These are phyloP conservation scores for Megaceryle alcyon DNA, from an alignment of 2,797 vertebrate genomes.

Conservation along the genomic window DNA sequence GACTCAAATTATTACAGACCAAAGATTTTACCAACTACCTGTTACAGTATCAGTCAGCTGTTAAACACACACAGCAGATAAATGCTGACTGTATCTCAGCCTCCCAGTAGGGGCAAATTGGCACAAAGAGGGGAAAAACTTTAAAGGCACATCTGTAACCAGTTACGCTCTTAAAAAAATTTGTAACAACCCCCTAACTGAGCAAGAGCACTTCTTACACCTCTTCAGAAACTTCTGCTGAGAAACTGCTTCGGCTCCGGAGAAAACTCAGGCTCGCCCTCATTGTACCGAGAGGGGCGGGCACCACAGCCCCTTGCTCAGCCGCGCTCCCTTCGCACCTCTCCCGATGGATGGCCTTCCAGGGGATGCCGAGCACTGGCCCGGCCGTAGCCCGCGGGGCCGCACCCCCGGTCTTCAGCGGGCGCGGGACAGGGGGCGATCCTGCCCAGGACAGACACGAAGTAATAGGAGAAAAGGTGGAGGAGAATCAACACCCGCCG, in stretches of 20 bases:
- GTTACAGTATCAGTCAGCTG: rapidly evolving
- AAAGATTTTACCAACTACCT: not conserved
- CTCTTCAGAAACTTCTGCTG: not conserved
- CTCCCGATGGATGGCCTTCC: not conserved
- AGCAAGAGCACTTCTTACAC: not conserved
- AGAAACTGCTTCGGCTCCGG: rapidly evolving
- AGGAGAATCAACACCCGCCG: not conserved
- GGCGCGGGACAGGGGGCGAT: not conserved
- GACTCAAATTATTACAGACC: not conserved
- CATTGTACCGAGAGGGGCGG: rapidly evolving
- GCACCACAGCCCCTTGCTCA: not conserved
- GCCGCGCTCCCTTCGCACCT: not conserved
- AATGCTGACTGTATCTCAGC: not conserved
- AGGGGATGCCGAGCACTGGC: not conserved
- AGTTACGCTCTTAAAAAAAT: not conserved
- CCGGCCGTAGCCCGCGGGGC: not conserved
- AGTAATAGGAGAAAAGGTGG: not conserved
- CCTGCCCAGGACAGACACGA: not conserved
- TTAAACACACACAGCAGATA: not conserved
- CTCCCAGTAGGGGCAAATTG: not conserved
- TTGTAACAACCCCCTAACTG: rapidly evolving
- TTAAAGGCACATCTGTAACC: not conserved
- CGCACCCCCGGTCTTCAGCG: not conserved
- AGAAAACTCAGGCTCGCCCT: rapidly evolving
- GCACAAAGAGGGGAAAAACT: not conserved